Evolutionary conservation across 2,797 vertebrate genomes (phyloP), one percentile per base, ranked within the genome.

Genomic region (Spheniscus humboldti): DNA sequence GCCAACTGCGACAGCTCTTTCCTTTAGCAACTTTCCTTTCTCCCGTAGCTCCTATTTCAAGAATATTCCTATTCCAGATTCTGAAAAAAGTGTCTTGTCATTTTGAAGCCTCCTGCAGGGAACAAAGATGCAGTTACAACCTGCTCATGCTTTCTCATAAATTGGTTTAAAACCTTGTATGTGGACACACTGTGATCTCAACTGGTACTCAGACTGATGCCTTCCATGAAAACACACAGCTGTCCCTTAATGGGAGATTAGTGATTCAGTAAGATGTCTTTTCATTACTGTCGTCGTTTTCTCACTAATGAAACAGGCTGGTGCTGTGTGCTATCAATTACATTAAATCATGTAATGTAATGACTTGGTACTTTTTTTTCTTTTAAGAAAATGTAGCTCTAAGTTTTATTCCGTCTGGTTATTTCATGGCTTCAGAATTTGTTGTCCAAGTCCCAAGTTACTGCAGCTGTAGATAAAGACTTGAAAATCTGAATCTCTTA

Each of bases 331-430:
- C 43, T 52, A 16, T 63, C 82, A 25, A 18, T 85, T 73, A 52
- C 48, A 15, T 71, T 1, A 67, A 76, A 71, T 47, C 11, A 9
- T 33, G 27, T 27, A 28, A 63, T 39, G 13, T 45, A 78, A 72
- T 57, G 18, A 48, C 31, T 72, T 23, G 2, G 8, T 35, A 17
- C 3, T 22, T 39, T 47, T 25, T 35, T n/a, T 22, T 11, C 41
- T 48, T 3, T 47, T 9, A 27, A 45, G 16, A 48, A 80, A 59
- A 22, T 0, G 0, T 60, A 45, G 15, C 48, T 67, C 11, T 2
- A 10, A 56, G 12, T 50, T 66, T 85, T 81, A 47, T 53, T 80
- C 50, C n/a, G 13, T 59, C 52, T 83, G n/a, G 12, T 77, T 88
- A 28, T 88, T 90, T 88, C 45, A 30, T 5, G 11, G 18, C n/a